Evolutionary conservation across 2,888 invertebrate genomes (phyloP).

Genomic region (Galerucella pusilla): DNA sequence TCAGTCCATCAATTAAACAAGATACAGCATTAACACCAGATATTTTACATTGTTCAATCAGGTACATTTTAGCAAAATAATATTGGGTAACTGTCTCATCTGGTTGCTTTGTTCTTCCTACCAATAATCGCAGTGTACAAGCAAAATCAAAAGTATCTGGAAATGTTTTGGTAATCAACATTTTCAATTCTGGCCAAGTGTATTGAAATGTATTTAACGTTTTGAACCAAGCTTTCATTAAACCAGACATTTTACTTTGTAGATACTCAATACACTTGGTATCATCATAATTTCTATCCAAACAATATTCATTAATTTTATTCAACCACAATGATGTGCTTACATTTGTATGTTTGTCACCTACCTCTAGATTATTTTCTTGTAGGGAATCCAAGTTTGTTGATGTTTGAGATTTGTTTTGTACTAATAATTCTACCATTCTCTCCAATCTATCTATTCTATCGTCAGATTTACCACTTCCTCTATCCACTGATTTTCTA

Average conservation of each 20-base stretch:
- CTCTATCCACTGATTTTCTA: slow-evolving; percentile 7
- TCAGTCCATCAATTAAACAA: slow-evolving; percentile 54
- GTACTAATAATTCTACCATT: slow-evolving; percentile 52
- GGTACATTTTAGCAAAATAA: slow-evolving; percentile 55
- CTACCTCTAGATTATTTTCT: slow-evolving; percentile 41
- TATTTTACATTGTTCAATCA: slow-evolving; percentile 55
- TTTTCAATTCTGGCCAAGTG: slow-evolving; percentile 56
- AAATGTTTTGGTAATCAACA: slow-evolving; percentile 53
- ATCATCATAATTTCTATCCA: slow-evolving; percentile 51
- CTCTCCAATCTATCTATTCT: slow-evolving; percentile 52
- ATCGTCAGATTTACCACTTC: slow-evolving; percentile 32
- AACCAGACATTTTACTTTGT: slow-evolving; percentile 53
- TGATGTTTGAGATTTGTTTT: slow-evolving; percentile 24
- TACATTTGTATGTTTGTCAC: slow-evolving; percentile 48
- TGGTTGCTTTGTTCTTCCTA: slow-evolving; percentile 48
- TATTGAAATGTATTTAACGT: slow-evolving; percentile 50
- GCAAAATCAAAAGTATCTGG: slow-evolving; percentile 55
- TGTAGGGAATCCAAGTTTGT: slow-evolving; percentile 11
- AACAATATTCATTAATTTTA: slow-evolving; percentile 51
- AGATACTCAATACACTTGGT: slow-evolving; percentile 50
- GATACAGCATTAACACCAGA: slow-evolving; percentile 56
- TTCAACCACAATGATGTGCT: slow-evolving; percentile 56
- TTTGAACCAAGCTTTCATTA: slow-evolving; percentile 56
- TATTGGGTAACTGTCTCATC: slow-evolving; percentile 54
- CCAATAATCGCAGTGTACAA: slow-evolving; percentile 49